Percentiles rank a stretch among this genome's conserved stretches.
phyloP scores from a whole-genome alignment of 2,888 invertebrate genomes.

The Galerucella calmariensis region DNA sequence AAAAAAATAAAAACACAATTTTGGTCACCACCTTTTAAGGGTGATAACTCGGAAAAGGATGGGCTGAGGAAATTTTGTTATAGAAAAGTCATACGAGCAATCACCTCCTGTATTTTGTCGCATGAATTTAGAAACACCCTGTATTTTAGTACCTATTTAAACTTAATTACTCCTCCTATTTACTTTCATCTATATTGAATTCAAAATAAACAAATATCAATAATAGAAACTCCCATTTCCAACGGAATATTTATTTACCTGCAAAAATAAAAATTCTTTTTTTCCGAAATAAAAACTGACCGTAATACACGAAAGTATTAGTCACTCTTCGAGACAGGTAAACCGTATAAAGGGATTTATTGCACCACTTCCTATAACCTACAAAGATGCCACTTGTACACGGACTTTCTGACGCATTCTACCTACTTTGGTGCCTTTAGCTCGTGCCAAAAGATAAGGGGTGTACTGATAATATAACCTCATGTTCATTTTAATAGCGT shows the following conservation, averaged over 20 bases:
- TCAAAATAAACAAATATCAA: background rate
- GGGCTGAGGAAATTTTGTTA: too few relatives aligned
- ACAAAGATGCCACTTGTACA: conserved; percentile 4
- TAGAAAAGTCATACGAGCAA: too few relatives aligned
- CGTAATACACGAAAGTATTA: background rate
- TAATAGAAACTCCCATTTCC: background rate
- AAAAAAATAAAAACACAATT: too few relatives aligned
- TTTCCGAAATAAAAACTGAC: background rate
- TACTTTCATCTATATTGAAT: too few relatives aligned
- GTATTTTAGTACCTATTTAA: too few relatives aligned
- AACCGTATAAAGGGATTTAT: conserved; percentile 6
- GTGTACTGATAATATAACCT: background rate
- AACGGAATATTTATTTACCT: background rate
- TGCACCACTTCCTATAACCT: conserved; percentile 7
- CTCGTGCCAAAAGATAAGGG: background rate
- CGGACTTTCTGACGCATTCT: background rate
- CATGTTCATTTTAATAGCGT: background rate
- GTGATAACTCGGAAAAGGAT: too few relatives aligned
- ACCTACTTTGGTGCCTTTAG: background rate
- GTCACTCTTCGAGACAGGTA: background rate
- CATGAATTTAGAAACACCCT: too few relatives aligned
- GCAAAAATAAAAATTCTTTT: background rate
- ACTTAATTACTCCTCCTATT: too few relatives aligned
- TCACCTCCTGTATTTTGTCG: too few relatives aligned
- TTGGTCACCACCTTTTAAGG: too few relatives aligned